A percentile compares a stretch with the other conserved stretches of the same genome.
Conservation (phyloP, 2,888 invertebrate genomes). For the Spodoptera picta region DNA sequence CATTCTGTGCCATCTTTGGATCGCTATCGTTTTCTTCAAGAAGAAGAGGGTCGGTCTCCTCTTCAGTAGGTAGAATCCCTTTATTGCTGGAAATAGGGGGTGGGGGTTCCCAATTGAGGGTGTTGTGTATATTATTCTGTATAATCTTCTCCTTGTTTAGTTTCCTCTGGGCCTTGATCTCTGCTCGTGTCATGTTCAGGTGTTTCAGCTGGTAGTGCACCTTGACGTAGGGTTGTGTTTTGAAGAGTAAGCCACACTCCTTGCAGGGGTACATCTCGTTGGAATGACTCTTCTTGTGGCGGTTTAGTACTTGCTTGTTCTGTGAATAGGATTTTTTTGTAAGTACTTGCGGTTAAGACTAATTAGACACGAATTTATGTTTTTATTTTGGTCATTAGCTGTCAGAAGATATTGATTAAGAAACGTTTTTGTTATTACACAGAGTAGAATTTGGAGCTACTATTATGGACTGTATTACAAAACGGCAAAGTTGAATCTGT, state of each 20-base stretch:
- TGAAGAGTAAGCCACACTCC: slow-evolving; percentile 69
- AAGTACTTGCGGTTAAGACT: too few species aligned
- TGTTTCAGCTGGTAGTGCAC: slow-evolving; percentile 69
- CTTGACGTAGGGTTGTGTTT: slow-evolving; percentile 69
- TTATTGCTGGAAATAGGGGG: slow-evolving; percentile 18
- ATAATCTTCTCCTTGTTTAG: slow-evolving; percentile 40
- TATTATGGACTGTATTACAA: too few species aligned
- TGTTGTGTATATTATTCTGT: slow-evolving; percentile 35
- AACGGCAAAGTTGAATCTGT: too few species aligned
- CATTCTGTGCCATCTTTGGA: slow-evolving; percentile 28
- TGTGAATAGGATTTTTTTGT: slow-evolving; percentile 29
- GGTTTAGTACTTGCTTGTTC: slow-evolving; percentile 69
- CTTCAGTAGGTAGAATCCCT: background rate
- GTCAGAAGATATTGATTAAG: too few species aligned
- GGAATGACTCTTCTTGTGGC: slow-evolving; percentile 67
- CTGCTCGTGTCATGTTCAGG: slow-evolving; percentile 66
- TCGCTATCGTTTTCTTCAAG: slow-evolving; percentile 18
- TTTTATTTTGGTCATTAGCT: too few species aligned
- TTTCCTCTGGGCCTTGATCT: slow-evolving; percentile 62
- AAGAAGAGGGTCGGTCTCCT: slow-evolving; percentile 39
- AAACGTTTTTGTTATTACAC: too few species aligned
- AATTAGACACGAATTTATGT: too few species aligned
- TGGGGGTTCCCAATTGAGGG: slow-evolving; percentile 34
- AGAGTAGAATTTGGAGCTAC: too few species aligned
- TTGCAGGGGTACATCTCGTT: slow-evolving; percentile 68